Evolutionary conservation across 2,888 invertebrate species (phyloP), one percentile per base, ranked within the genome.

Genomic region (Tenthredo scrophulariae): DNA sequence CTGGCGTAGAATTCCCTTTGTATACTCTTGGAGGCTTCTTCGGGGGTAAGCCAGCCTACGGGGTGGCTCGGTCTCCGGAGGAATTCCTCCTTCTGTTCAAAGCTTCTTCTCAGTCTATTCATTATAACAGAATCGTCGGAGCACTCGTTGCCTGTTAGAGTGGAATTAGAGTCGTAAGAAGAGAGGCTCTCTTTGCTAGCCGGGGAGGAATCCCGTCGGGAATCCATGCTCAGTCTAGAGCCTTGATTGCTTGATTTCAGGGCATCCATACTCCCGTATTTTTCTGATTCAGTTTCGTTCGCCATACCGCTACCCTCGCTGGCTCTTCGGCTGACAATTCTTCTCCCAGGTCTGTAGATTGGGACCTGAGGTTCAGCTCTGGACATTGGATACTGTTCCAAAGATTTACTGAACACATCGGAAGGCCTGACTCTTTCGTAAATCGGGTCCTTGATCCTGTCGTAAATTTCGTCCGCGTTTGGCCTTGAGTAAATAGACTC

Each of bases 11-110:
- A 97, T 92, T 97, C 97, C 82, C 96, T 95, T 86, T 95, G 95
- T 65, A 96, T 95, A 82, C 94, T 94, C 65, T 86, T 88, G 70
- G 94, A 92, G 86, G 94, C 93, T 84, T 93, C 94, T 79, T 94
- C 95, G 3, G 94, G 94, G 50, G 94, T 94, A 88, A 94, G 94
- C 95, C 94, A 95, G 84, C 95, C 95, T 84, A 94, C 95, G 37
- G 96, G 96, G 90, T 96, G 95, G 92, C 94, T 96, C 4, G 97
- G 97, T 88, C 97, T 95, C 91, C 96, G 95, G 86, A 98, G 94
- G 93, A 98, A 98, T 90, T 98, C 98, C 92, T 98, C 98, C 93
- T 98, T 98, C 92, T 98, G 97, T 92, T 98, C 97, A 90, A 97
- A 96, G 91, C 97, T 97, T 93, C 97, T 97, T 88, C 97, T 95